Percentiles rank a stretch among this genome's conserved stretches.
phyloP scores from a whole-genome alignment of 2,888 invertebrate genomes.

The Amitus sp. region DNA sequence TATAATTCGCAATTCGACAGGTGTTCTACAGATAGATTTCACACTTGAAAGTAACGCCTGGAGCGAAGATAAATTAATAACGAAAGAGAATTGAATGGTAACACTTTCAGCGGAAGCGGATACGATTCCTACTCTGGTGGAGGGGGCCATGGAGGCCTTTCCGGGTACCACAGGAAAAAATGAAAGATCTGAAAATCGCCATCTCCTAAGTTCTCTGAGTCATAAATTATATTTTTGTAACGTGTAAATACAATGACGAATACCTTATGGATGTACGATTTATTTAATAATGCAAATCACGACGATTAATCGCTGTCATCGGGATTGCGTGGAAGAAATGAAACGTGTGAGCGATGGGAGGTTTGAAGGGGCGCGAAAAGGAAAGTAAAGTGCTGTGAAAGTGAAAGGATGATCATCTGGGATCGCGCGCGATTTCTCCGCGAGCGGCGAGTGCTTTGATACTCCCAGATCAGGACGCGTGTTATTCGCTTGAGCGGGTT shows the following conservation, averaged over 20 bases:
- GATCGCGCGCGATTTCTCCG: constrained; percentile 39
- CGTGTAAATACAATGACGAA: background rate
- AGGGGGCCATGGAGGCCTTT: constrained; percentile 3
- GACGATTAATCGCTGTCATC: too few relatives aligned
- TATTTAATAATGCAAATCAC: too few relatives aligned
- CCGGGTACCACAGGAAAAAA: constrained; percentile 22
- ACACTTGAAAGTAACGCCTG: too few relatives aligned
- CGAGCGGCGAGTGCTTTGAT: constrained; percentile 32
- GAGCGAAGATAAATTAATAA: too few relatives aligned
- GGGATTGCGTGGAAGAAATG: background rate
- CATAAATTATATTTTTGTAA: constrained; percentile 3
- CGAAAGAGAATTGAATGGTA: background rate
- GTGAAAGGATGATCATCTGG: constrained; percentile 38
- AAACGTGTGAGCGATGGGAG: constrained; percentile 13
- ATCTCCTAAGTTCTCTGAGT: background rate
- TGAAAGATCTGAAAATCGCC: constrained; percentile 6
- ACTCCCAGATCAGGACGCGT: constrained; percentile 21
- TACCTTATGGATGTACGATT: too few relatives aligned
- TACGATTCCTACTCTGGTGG: constrained; percentile 14
- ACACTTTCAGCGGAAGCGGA: constrained; percentile 17
- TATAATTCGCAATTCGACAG: constrained; percentile 15
- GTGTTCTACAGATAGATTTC: too few relatives aligned
- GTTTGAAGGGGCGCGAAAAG: constrained; percentile 19
- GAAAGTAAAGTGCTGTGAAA: constrained; percentile 39
- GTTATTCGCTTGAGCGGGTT: constrained; percentile 20